Conservation (phyloP, 1,140 invertebrate species). For the Myzus persicae region DNA sequence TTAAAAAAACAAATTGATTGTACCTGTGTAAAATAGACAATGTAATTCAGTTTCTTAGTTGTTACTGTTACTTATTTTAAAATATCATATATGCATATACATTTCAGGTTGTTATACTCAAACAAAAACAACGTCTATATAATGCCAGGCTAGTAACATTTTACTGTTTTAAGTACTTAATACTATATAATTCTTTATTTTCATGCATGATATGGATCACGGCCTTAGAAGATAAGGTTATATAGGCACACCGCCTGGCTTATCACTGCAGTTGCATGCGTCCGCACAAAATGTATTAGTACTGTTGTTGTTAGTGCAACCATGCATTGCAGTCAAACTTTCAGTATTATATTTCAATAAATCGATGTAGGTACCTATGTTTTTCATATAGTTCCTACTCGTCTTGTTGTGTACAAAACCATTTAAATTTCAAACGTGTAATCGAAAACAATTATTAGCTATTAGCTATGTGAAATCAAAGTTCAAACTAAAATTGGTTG, state of each 20-base stretch:
- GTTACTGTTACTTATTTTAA: not conserved
- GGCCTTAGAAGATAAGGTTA: conserved; percentile 1
- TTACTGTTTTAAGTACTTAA: conserved; percentile 12
- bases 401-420: not conserved
- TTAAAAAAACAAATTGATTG: not conserved
- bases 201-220: conserved; percentile 8
- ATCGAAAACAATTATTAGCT: not conserved
- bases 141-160: not conserved
- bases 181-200: conserved; percentile 8
- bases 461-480: not conserved
- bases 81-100: not conserved
- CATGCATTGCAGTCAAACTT: not conserved
- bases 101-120: not conserved
- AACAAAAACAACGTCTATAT: not conserved
- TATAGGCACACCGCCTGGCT: not conserved
- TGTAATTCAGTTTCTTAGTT: not conserved
- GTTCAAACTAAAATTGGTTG: not conserved
- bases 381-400: not conserved
- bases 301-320: not conserved
- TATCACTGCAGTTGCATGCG: not conserved
- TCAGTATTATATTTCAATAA: not conserved
- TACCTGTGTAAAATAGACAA: not conserved
- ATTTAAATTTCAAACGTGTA: not conserved
- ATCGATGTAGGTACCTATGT: no score
- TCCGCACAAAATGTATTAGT: not conserved